A percentile compares a stretch with the other conserved stretches of the same genome.
phyloP scores from a whole-genome alignment of 2,797 vertebrate genomes.

The Meriones psammophilus region DNA sequence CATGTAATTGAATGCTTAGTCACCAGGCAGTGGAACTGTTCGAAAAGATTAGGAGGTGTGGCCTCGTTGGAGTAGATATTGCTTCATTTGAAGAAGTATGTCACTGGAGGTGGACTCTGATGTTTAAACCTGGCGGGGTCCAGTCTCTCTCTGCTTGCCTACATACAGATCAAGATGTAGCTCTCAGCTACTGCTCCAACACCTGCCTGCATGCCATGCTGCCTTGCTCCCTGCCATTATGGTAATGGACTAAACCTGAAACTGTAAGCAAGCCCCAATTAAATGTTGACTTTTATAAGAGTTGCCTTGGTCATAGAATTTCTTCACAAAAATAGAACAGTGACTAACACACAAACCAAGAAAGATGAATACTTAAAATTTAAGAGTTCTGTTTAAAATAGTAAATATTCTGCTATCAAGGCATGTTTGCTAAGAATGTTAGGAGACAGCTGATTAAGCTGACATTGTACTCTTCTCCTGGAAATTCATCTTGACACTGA shows the following conservation, averaged over 20 bases:
- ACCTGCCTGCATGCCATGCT: background rate
- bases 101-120: background rate
- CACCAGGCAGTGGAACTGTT: background rate
- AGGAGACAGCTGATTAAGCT: constrained; percentile 7
- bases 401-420: background rate
- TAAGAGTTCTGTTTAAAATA: constrained; percentile 46
- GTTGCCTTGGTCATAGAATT: background rate
- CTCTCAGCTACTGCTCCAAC: background rate
- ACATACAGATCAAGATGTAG: background rate
- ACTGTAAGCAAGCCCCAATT: background rate
- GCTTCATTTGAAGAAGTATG: background rate
- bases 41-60: background rate
- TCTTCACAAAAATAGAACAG: background rate
- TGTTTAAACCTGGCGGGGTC: background rate
- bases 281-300: background rate
- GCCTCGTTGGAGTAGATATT: background rate
- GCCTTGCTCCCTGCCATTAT: background rate
- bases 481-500: background rate
- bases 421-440: background rate
- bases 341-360: constrained; percentile 19
- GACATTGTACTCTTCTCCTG: constrained; percentile 20
- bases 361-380: constrained; percentile 33
- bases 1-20: background rate
- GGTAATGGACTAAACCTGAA: background rate
- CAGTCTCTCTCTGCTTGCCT: background rate